These are phyloP conservation scores for Melanocharis versteri DNA, from an alignment of 2,113 vertebrate species.

Conservation along the genomic window DNA sequence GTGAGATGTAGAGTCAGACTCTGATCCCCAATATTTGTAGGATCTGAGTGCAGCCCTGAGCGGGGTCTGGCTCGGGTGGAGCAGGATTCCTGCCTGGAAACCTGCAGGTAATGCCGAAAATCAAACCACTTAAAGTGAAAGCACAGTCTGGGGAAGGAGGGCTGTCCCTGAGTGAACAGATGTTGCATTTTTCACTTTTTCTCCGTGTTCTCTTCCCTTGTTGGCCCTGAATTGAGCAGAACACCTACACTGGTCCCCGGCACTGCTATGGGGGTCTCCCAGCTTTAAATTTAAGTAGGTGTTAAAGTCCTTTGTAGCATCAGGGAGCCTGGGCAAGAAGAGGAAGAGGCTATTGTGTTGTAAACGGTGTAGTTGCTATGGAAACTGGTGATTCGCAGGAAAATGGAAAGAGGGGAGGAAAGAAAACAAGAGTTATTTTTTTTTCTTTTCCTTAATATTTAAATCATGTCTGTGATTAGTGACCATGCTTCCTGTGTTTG, in stretches of 20 bases:
- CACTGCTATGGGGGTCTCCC: not conserved
- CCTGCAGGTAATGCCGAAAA: not conserved
- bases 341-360: not conserved
- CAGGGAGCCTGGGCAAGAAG: not conserved
- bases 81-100: not conserved
- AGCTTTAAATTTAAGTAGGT: not conserved
- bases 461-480: not conserved
- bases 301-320: not conserved
- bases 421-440: not conserved
- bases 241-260: not conserved
- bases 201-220: not conserved
- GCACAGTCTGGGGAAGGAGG: not conserved
- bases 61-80: not conserved
- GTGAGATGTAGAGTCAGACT: too few relatives aligned
- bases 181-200: not conserved
- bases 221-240: not conserved
- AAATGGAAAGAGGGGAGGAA: not conserved
- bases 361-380: not conserved
- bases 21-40: not conserved
- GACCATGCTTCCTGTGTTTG: not conserved
- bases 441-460: not conserved
- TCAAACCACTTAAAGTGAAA: not conserved
- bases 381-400: not conserved
- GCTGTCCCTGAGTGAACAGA: rapidly evolving
- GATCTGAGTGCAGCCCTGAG: not conserved